Evolutionary conservation across 2,113 vertebrate genomes (phyloP), one percentile per base, ranked within the genome.

Genomic region (Anseranas semipalmata): DNA sequence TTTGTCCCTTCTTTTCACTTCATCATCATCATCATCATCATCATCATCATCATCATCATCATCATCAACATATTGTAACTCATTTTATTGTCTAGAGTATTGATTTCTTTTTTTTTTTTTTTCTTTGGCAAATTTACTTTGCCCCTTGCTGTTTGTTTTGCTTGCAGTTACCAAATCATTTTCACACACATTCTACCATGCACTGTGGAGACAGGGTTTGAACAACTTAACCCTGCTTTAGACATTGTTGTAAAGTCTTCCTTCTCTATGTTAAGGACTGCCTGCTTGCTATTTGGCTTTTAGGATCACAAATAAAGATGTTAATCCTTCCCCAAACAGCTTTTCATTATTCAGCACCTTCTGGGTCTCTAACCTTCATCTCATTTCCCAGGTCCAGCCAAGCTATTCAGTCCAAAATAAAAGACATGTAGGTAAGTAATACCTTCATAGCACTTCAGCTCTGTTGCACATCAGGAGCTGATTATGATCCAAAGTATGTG

Each of bases 181-280:
- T 90, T 72, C 53, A 39, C 60, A 55, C 17, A 20, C 30, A 20
- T 72, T 79, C 53, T 56, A 7, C 32, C 0, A 0, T 8, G 2
- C 19, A 37, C 45, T 35, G 24, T 0, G 0, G 58, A 68, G 18
- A 21, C 18, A 13, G 8, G 1, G 5, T 39, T 18, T 72, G 22
- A 20, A 65, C 7, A 65, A 11, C 6, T 78, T 78, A 63, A 78
- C 71, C 2, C 8, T 79, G 32, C 21, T 92, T 50, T 72, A 87
- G 58, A 55, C 15, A 7, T 14, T 71, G 37, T 45, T 59, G 25
- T 48, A 41, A 68, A 28, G 20, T 33, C 90, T 83, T 83, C 30
- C 35, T 73, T 79, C 33, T 22, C 62, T 20, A 1, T 24, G 2
- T 63, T 41, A 41, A 82, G 21, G 14, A 50, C 14, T 63, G 28